These are phyloP conservation scores for Platygyra sinensis DNA, from an alignment of 64 coral and sea anemone genomes.

Conservation along the genomic window DNA sequence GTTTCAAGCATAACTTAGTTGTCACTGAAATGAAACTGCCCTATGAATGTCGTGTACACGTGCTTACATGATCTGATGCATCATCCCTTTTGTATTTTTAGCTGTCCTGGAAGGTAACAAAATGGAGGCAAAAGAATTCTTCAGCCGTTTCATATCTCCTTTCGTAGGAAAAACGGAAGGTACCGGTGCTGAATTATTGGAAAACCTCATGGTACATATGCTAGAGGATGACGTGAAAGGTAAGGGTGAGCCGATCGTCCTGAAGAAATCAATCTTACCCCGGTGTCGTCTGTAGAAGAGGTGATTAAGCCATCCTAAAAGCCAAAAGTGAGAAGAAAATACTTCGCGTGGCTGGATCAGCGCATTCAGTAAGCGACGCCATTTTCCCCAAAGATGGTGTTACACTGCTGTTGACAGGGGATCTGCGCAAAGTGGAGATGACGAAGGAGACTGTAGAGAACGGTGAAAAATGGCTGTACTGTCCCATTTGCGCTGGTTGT, in stretches of 20 bases:
- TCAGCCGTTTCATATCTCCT: not conserved
- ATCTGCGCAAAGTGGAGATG: conserved; percentile 65
- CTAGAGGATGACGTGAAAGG: not conserved
- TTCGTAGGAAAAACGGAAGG: not conserved
- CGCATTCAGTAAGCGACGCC: conserved; percentile 22
- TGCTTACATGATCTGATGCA: no score
- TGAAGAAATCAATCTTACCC: not conserved
- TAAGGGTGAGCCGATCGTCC: not conserved
- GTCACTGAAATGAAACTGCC: no score
- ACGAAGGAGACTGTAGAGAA: not conserved
- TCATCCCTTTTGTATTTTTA: no score
- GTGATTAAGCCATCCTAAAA: conserved; percentile 18
- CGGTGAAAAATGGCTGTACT: conserved; percentile 51
- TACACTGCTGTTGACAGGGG: conserved; percentile 25
- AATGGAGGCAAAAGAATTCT: conserved; percentile 33
- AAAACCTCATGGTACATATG: not conserved
- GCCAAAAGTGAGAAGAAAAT: conserved; percentile 34
- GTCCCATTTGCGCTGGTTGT: conserved; percentile 65
- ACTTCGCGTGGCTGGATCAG: conserved; percentile 55
- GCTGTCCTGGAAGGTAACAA: no score
- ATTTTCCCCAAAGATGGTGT: conserved; percentile 52
- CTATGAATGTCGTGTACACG: no score
- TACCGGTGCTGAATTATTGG: not conserved
- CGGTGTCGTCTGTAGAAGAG: conserved; percentile 29
- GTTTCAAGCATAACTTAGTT: no score